phyloP scores from a whole-genome alignment of 1,140 invertebrate species.

The Papilio machaon region DNA sequence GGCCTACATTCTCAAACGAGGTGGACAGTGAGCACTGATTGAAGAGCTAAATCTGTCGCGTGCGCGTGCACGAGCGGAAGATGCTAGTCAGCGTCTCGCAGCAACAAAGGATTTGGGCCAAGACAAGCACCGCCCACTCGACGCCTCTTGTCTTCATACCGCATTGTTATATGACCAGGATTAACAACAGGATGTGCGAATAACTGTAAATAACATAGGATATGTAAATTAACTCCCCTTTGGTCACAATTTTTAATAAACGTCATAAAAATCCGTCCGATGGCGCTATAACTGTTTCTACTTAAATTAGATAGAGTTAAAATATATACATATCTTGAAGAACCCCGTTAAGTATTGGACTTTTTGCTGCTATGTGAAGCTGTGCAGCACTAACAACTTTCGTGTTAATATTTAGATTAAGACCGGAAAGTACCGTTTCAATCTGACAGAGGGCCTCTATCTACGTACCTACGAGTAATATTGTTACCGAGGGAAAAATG shows the following conservation, averaged over 20 bases:
- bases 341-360: background rate
- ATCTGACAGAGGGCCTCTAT: too few relatives aligned
- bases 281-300: background rate
- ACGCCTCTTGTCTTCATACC: conserved; percentile 12
- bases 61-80: conserved; percentile 52
- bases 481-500: too few relatives aligned
- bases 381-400: too few relatives aligned
- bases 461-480: too few relatives aligned
- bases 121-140: conserved; percentile 46
- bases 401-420: too few relatives aligned
- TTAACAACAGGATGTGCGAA: conserved; percentile 17
- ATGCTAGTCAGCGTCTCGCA: conserved; percentile 54
- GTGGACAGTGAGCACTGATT: conserved; percentile 23
- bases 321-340: background rate
- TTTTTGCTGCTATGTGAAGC: too few relatives aligned
- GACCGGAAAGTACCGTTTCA: too few relatives aligned
- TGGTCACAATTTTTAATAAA: background rate
- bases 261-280: background rate
- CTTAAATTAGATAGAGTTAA: background rate
- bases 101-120: conserved; percentile 62
- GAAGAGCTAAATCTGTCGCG: conserved; percentile 31
- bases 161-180: conserved; percentile 29
- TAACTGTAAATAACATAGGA: background rate
- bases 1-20: conserved; percentile 14
- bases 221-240: background rate